phyloP scores from a whole-genome alignment of 2,797 vertebrate genomes.

The Lindbergichthys nudifrons region DNA sequence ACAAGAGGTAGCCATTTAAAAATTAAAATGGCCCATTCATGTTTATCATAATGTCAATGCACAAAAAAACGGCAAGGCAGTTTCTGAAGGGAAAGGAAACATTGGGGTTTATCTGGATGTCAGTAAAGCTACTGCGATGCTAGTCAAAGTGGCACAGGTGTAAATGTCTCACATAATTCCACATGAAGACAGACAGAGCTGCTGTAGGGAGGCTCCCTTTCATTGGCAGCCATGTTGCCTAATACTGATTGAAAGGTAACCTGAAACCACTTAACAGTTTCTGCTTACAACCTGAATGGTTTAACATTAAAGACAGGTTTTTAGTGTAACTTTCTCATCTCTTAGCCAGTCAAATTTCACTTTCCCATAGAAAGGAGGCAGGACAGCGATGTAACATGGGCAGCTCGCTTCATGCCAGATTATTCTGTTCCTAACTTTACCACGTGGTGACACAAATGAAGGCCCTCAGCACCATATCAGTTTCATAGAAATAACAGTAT shows the following conservation, averaged over 20 bases:
- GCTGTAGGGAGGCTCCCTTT: constrained; percentile 31
- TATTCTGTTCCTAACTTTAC: constrained; percentile 17
- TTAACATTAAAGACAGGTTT: constrained; percentile 17
- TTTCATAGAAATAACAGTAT: constrained; percentile 31
- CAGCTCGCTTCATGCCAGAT: constrained; percentile 20
- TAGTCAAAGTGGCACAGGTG: constrained; percentile 36
- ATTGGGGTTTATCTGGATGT: constrained; percentile 27
- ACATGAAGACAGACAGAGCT: constrained; percentile 33
- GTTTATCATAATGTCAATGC: constrained; percentile 46
- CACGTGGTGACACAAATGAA: constrained; percentile 6
- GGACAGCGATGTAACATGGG: constrained; percentile 17
- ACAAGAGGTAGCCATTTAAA: constrained; percentile 27
- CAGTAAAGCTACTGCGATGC: constrained; percentile 38
- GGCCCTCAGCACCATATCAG: constrained; percentile 19
- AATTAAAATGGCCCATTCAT: constrained; percentile 25
- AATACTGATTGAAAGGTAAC: constrained; percentile 61
- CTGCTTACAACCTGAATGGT: constrained; percentile 39
- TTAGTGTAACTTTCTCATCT: constrained; percentile 12
- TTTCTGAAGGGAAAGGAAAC: constrained; percentile 51
- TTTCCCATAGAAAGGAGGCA: constrained; percentile 16
- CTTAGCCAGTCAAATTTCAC: constrained; percentile 6
- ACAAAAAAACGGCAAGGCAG: constrained; percentile 69
- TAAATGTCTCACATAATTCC: constrained; percentile 44
- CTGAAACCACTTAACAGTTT: constrained; percentile 36
- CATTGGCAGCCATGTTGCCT: constrained; percentile 16